Conservation (phyloP, 2,113 vertebrate genomes). For the Vidua macroura region DNA sequence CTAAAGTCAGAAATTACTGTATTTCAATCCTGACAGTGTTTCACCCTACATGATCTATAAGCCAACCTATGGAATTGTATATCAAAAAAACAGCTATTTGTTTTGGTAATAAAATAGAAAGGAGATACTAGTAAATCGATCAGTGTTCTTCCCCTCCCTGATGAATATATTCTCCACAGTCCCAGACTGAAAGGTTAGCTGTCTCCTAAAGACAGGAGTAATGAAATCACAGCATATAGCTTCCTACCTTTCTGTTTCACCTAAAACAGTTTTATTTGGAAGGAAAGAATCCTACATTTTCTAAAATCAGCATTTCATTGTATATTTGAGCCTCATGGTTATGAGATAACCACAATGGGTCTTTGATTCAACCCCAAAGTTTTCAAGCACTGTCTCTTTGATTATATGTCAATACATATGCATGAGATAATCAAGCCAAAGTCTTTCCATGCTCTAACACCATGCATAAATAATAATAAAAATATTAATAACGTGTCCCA, state of each 20-base stretch:
- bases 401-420: background rate
- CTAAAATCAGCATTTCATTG: background rate
- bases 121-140: conserved; percentile 35
- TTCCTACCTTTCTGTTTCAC: background rate
- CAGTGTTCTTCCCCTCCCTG: background rate
- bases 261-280: background rate
- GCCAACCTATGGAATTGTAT: background rate
- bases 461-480: background rate
- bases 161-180: conserved; percentile 16
- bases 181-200: background rate
- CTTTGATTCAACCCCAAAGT: background rate
- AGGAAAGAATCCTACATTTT: background rate
- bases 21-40: conserved; percentile 20
- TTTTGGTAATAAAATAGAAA: conserved; percentile 52
- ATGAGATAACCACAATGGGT: background rate
- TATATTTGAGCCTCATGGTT: background rate
- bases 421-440: background rate
- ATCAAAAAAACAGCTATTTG: conserved; percentile 49
- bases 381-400: background rate
- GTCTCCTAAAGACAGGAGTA: background rate
- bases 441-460: background rate
- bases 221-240: background rate
- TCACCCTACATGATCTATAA: background rate
- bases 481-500: background rate
- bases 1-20: background rate